Percentiles rank a stretch among this genome's conserved stretches.
Evolutionary conservation across 2,888 invertebrate species (phyloP).

Genomic region (Helicoverpa assulta): DNA sequence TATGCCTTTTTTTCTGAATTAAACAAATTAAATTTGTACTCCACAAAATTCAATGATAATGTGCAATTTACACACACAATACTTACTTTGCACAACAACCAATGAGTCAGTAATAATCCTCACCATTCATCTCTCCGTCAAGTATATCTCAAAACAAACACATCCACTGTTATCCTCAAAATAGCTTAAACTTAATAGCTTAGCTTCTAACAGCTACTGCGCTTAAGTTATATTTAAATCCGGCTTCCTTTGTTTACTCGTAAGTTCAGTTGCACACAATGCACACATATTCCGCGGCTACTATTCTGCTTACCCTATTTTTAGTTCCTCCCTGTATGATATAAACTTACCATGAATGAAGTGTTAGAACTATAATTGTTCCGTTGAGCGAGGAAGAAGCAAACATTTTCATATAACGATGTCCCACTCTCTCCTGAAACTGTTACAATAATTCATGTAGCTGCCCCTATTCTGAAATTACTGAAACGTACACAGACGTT

Average conservation of each 20-base stretch:
- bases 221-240: conserved; percentile 34
- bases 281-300: conserved; percentile 38
- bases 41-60: no score
- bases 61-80: no score
- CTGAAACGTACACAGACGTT: conserved; percentile 38
- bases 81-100: no score
- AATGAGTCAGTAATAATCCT: no score
- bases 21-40: no score
- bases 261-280: conserved; percentile 24
- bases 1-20: not conserved
- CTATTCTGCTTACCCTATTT: conserved; percentile 54
- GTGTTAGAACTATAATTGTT: conserved; percentile 62
- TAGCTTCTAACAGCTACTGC: conserved; percentile 15
- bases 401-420: conserved; percentile 9
- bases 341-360: conserved; percentile 55
- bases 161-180: conserved; percentile 9
- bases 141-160: conserved; percentile 11
- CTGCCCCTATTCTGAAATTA: conserved; percentile 54
- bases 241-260: conserved; percentile 13
- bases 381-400: conserved; percentile 34
- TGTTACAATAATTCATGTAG: conserved; percentile 41
- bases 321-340: conserved; percentile 28
- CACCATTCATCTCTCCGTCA: no score
- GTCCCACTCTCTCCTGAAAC: conserved; percentile 19
- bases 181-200: conserved; percentile 20